Conservation (phyloP, 2,797 vertebrate species). For the Craterocephalus amniculus region DNA sequence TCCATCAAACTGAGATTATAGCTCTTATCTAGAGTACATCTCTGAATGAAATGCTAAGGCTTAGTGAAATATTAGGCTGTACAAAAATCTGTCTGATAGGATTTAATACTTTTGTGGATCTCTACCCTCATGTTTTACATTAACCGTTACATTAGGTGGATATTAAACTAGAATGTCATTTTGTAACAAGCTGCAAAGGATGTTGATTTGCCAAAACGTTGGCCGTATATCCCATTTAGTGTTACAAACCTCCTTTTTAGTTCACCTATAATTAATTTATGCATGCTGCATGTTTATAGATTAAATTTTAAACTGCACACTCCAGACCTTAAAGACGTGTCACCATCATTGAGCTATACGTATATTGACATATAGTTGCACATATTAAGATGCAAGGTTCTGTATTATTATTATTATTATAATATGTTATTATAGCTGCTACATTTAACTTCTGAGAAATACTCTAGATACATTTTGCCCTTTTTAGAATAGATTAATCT, state of each 20-base stretch:
- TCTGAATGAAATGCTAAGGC: slow-evolving; percentile 77
- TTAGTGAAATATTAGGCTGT: slow-evolving; percentile 81
- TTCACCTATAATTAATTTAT: slow-evolving; percentile 1
- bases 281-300: slow-evolving; percentile 1
- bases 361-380: not conserved
- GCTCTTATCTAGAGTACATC: slow-evolving; percentile 83
- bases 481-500: not conserved
- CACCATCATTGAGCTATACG: not conserved
- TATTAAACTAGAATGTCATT: slow-evolving; percentile 43
- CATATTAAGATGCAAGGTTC: not conserved
- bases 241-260: not conserved
- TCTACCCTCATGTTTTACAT: slow-evolving; percentile 59
- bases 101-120: slow-evolving; percentile 62
- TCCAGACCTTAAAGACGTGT: not conserved
- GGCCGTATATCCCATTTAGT: slow-evolving; percentile 4
- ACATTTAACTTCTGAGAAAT: not conserved
- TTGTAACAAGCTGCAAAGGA: slow-evolving; percentile 14
- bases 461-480: not conserved
- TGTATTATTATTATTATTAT: too few relatives aligned
- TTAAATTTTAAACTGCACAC: not conserved
- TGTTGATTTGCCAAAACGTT: slow-evolving; percentile 4
- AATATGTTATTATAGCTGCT: not conserved
- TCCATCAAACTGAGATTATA: slow-evolving; percentile 83
- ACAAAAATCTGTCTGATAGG: slow-evolving; percentile 71
- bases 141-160: slow-evolving; percentile 47